Evolutionary conservation across 2,797 vertebrate genomes (phyloP).

Genomic region (Acomys russatus): DNA sequence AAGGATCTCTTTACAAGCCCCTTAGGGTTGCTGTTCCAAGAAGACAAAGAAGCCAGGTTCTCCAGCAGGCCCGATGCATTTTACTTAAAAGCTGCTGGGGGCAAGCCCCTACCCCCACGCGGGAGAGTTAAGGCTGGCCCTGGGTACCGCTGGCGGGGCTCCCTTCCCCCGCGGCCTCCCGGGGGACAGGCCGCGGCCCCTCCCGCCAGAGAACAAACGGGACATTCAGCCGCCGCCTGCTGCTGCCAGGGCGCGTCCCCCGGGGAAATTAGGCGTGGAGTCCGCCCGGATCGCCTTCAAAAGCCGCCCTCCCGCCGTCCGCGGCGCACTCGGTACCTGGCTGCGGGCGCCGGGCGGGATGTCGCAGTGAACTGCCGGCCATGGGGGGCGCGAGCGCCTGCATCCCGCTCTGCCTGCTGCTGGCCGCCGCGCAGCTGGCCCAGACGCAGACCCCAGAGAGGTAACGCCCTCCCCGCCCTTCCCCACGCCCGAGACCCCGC

Average conservation of each 20-base stretch:
- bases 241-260: conserved; percentile 89
- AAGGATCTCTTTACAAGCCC: neutral
- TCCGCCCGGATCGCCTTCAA: conserved; percentile 79
- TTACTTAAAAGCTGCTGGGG: neutral
- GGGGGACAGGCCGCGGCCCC: conserved; percentile 82
- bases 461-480: conserved; percentile 83
- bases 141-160: neutral
- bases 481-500: neutral
- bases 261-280: conserved; percentile 86
- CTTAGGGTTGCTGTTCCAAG: neutral
- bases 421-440: conserved; percentile 83
- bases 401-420: conserved; percentile 75
- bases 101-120: neutral
- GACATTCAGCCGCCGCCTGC: conserved; percentile 91
- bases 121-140: neutral
- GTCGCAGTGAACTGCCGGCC: conserved; percentile 67
- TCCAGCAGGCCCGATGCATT: neutral
- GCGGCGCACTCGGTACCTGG: conserved; percentile 75
- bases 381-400: conserved; percentile 87
- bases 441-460: conserved; percentile 89
- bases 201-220: conserved; percentile 92
- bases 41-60: neutral
- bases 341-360: conserved; percentile 21
- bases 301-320: conserved; percentile 67
- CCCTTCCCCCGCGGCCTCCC: conserved; percentile 23